Conservation (phyloP, 2,888 invertebrate genomes). For the Polia nebulosa region DNA sequence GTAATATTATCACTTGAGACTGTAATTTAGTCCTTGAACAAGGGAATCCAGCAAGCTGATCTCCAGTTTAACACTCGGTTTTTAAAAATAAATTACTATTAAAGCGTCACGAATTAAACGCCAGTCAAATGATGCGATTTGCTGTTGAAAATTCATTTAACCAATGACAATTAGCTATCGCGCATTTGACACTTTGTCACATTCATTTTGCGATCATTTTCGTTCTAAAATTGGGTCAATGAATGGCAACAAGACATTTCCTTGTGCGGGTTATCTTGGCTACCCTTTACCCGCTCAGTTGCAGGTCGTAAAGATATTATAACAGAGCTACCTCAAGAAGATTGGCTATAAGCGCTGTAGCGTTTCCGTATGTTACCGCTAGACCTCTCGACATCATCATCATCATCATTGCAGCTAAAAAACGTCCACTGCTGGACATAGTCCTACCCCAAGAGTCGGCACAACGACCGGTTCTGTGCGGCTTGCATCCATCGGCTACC, state of each 20-base stretch:
- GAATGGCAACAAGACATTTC: neutral
- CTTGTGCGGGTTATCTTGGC: neutral
- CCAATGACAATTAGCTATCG: neutral
- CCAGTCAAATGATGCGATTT: neutral
- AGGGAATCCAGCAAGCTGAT: neutral
- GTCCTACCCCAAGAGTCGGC: no score
- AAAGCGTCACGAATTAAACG: neutral
- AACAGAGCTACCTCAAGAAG: neutral
- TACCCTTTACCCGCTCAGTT: neutral
- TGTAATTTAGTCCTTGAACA: neutral
- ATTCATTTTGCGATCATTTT: neutral
- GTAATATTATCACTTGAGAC: neutral
- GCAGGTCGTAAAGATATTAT: neutral
- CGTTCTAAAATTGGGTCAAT: neutral
- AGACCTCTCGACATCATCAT: no score
- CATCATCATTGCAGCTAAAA: no score
- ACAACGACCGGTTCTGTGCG: no score
- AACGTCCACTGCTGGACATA: no score
- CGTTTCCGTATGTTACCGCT: neutral
- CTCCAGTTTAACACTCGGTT: neutral
- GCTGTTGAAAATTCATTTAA: neutral
- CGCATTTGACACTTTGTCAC: neutral
- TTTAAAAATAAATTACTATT: neutral
- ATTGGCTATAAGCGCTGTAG: neutral
- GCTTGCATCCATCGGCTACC: no score